Percentiles rank a stretch among this genome's conserved stretches.
Evolutionary conservation across 64 coral and sea anemone species (phyloP).

Genomic region (Stylophora pistillata): DNA sequence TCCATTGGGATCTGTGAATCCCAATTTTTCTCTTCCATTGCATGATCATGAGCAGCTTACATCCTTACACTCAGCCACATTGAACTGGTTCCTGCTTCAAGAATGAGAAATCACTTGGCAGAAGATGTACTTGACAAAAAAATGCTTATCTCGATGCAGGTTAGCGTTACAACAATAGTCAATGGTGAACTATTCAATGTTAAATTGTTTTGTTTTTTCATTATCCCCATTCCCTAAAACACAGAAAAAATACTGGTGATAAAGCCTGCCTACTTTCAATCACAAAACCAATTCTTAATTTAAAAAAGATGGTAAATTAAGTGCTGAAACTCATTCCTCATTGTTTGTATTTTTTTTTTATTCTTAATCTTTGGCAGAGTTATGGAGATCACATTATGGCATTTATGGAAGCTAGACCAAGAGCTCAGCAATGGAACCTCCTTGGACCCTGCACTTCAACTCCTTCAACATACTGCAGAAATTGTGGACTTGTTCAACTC

Average conservation of each 20-base stretch:
- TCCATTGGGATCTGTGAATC: constrained; percentile 20
- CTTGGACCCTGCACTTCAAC: constrained; percentile 2
- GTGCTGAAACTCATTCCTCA: too few species aligned
- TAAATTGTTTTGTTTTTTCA: too few species aligned
- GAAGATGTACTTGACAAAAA: constrained; percentile 50
- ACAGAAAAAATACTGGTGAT: too few species aligned
- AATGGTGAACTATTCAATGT: too few species aligned
- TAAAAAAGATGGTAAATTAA: not conserved
- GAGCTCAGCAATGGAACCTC: constrained; percentile 1
- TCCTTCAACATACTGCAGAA: constrained; percentile 19
- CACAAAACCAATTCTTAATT: not conserved
- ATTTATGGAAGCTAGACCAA: not conserved
- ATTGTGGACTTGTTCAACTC: constrained; percentile 20
- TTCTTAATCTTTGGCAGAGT: too few species aligned
- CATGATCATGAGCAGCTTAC: constrained; percentile 52
- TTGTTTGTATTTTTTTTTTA: not conserved
- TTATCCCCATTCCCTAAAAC: too few species aligned
- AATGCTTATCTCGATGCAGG: constrained; percentile 50
- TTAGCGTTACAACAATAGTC: not conserved
- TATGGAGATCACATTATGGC: constrained; percentile 3
- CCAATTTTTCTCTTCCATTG: constrained; percentile 10
- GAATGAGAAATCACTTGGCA: constrained; percentile 45
- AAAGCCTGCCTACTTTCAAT: too few species aligned
- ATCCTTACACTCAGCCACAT: too few species aligned
- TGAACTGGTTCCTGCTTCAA: constrained; percentile 16